A percentile compares a stretch with the other conserved stretches of the same genome.
Conservation (phyloP, 2,888 invertebrate species). For the Biston stratarius region DNA sequence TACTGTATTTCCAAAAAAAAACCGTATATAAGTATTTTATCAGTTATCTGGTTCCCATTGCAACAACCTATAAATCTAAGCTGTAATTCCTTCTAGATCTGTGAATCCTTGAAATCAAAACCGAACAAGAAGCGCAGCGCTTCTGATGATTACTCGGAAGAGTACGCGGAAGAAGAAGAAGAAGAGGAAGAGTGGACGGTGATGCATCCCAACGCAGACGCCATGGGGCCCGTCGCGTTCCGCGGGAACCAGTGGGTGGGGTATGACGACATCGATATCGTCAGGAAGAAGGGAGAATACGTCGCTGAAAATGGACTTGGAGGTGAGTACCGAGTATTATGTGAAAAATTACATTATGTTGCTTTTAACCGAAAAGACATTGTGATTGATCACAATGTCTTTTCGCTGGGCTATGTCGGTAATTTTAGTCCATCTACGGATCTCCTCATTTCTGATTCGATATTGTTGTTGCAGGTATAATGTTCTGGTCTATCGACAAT, state of each 20-base stretch:
- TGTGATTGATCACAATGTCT: no score
- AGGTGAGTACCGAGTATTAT: conserved; percentile 76
- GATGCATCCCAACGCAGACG: conserved; percentile 91
- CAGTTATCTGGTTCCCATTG: no score
- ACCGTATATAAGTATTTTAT: no score
- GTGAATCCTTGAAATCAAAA: conserved; percentile 89
- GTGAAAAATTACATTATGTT: background rate
- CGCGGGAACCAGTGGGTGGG: conserved; percentile 96
- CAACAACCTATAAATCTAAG: background rate
- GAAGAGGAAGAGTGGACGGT: conserved; percentile 89
- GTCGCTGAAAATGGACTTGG: conserved; percentile 94
- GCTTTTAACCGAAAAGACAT: background rate
- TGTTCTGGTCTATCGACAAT: conserved; percentile 98
- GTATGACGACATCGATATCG: conserved; percentile 95
- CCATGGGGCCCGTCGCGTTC: conserved; percentile 96
- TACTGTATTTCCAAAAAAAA: no score
- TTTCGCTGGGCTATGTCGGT: no score
- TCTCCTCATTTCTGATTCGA: no score
- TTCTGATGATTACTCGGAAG: conserved; percentile 77
- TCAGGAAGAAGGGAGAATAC: conserved; percentile 93
- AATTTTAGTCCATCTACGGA: no score
- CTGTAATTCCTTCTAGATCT: conserved; percentile 87
- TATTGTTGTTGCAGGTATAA: conserved; percentile 83
- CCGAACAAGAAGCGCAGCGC: conserved; percentile 62
- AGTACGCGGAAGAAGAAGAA: conserved; percentile 77